Evolutionary conservation across 1,140 invertebrate species (phyloP).

Genomic region (Acyrthosiphon pisum): DNA sequence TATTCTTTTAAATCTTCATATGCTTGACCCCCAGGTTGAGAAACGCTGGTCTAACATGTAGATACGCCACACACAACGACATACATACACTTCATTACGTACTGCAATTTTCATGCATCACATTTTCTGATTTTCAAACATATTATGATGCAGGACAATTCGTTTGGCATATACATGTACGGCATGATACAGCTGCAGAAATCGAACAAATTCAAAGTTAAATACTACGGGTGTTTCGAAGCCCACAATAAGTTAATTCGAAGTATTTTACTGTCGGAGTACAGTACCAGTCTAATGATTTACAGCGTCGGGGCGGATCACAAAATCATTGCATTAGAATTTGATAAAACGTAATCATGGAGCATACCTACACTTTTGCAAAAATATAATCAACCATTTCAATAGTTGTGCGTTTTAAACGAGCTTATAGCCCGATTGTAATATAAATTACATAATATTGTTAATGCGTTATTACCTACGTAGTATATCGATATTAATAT

Average conservation of each 20-base stretch:
- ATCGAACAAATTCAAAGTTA: not conserved
- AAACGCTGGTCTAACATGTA: no score
- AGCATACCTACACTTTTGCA: not conserved
- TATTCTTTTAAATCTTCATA: no score
- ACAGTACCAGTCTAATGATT: not conserved
- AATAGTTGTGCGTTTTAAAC: not conserved
- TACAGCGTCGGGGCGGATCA: slow-evolving; percentile 36
- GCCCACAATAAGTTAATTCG: not conserved
- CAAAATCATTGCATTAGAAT: not conserved
- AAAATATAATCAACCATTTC: not conserved
- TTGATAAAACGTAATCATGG: slow-evolving; percentile 41
- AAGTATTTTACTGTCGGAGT: not conserved
- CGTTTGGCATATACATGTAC: slow-evolving; percentile 4
- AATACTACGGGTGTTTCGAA: slow-evolving; percentile 33
- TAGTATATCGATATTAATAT: not conserved
- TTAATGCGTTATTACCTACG: not conserved
- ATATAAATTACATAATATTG: not conserved
- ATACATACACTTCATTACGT: no score
- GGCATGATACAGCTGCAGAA: not conserved
- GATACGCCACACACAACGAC: not conserved
- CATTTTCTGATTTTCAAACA: not conserved
- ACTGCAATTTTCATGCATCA: not conserved
- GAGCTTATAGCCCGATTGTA: not conserved
- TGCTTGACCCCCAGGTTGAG: no score
- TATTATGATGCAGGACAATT: slow-evolving; percentile 2